phyloP scores from a whole-genome alignment of 2,797 vertebrate species.

The Spinus olivaceus region DNA sequence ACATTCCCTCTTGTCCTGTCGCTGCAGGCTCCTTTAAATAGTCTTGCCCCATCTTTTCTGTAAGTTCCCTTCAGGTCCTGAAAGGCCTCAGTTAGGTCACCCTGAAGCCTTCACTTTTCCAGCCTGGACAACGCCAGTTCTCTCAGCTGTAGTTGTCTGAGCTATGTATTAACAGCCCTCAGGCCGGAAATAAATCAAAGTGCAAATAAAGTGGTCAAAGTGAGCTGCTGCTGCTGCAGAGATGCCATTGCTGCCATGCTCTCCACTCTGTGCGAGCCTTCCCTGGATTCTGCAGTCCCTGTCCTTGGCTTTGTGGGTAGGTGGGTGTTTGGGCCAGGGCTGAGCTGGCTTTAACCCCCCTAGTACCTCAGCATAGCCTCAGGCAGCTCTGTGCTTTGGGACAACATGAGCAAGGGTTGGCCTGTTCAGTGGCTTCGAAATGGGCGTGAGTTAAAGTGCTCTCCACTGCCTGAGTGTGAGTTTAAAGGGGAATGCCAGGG shows the following conservation, averaged over 20 bases:
- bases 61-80: background rate
- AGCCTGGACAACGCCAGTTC: background rate
- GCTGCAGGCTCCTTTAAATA: background rate
- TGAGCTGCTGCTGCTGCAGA: background rate
- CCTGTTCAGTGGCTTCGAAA: rapidly evolving
- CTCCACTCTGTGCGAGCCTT: rapidly evolving
- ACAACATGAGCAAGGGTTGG: too few relatives aligned
- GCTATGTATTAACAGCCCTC: rapidly evolving
- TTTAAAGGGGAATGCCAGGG: rapidly evolving
- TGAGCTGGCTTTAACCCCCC: rapidly evolving
- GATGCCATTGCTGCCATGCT: rapidly evolving
- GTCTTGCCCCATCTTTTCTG: background rate
- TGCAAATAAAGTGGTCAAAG: background rate
- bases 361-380: rapidly evolving
- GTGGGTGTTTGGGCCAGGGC: too few relatives aligned
- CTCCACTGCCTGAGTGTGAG: background rate
- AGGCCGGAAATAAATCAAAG: background rate
- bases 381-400: rapidly evolving
- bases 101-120: background rate
- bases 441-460: background rate
- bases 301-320: background rate
- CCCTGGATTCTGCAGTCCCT: rapidly evolving
- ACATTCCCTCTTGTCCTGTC: background rate
- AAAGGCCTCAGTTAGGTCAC: background rate
- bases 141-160: background rate